Percentiles rank a stretch among this genome's conserved stretches.
Conservation (phyloP, 2,113 vertebrate species). For the Datnioides undecimradiatus region DNA sequence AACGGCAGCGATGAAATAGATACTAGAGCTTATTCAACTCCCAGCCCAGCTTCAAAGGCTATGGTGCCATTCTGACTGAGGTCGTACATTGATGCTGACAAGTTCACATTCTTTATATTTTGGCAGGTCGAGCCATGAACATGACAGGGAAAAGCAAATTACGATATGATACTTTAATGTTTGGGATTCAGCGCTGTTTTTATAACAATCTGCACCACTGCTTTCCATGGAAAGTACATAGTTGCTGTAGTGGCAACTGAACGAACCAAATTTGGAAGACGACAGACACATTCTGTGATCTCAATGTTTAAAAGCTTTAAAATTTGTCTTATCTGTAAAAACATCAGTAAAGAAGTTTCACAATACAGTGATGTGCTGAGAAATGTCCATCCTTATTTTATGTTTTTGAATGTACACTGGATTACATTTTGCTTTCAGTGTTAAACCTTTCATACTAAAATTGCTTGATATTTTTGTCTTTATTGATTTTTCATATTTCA, state of each 20-base stretch:
- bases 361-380: not conserved
- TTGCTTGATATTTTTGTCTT: no score
- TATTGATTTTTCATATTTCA: no score
- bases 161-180: not conserved
- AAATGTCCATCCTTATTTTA: no score
- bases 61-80: not conserved
- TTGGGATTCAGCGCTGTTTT: not conserved
- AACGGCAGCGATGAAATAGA: slow-evolving; percentile 20
- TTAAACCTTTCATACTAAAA: no score
- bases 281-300: not conserved
- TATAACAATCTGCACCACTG: not conserved
- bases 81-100: not conserved
- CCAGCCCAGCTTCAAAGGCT: slow-evolving; percentile 20
- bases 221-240: not conserved
- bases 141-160: slow-evolving; percentile 6
- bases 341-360: not conserved
- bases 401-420: no score
- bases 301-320: no score
- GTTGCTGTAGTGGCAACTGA: not conserved
- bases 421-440: no score
- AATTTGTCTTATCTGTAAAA: not conserved
- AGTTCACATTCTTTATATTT: slow-evolving; percentile 15
- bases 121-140: slow-evolving; percentile 7
- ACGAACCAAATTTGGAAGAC: not conserved
- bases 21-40: slow-evolving; percentile 15